Base-by-base conservation (phyloP, 1,140 invertebrate species). In the Leucophenga varia region DNA sequence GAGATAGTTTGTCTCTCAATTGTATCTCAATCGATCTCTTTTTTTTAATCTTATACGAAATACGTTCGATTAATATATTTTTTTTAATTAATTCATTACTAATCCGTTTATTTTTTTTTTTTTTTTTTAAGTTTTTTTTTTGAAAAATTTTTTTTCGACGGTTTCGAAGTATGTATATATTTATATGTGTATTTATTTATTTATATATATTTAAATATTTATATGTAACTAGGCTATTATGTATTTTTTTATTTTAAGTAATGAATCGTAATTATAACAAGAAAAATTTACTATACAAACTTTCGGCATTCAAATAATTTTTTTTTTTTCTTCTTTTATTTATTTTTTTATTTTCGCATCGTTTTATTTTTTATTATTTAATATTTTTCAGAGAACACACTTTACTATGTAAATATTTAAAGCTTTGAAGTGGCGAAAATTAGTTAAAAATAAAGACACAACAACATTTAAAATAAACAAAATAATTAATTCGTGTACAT, bases 391-490 rank as follows among this genome's bases (percentile, higher is more conserved):
- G 63, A 61, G 59, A 67, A 65, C 58, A 65, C 61, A 61, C 58
- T 65, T 61, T 65, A 65, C 55, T 53, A 55, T 61, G 58, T 64
- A 67, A 63, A 57, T 67, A 59, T 67, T 67, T 67, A 67, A 67
- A 67, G 63, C 63, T 67, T 67, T 67, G 53, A 25, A 25, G 59
- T 63, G 63, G 63, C 63, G 59, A 9, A 9, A 22, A 39, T 35
- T 16, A 9, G 31, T 22, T 18, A 41, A 57, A 37, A 16, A 21
- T 42, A 25, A 35, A 18, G 13, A 43, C 22, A 25, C 22, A 36
- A 17, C 38, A 49, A 35, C 6, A 47, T 10, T 54, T n/a, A 34
- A 34, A 34, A 6, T 8, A 34, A 34, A 4, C n/a, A 34, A 34
- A 14, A 25, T 49, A 40, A 35, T 22, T 43, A 19, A 2, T 43